Evolutionary conservation across 2,888 invertebrate genomes (phyloP), one percentile per base, ranked within the genome.

Genomic region (Neuroscelio doddi): DNA sequence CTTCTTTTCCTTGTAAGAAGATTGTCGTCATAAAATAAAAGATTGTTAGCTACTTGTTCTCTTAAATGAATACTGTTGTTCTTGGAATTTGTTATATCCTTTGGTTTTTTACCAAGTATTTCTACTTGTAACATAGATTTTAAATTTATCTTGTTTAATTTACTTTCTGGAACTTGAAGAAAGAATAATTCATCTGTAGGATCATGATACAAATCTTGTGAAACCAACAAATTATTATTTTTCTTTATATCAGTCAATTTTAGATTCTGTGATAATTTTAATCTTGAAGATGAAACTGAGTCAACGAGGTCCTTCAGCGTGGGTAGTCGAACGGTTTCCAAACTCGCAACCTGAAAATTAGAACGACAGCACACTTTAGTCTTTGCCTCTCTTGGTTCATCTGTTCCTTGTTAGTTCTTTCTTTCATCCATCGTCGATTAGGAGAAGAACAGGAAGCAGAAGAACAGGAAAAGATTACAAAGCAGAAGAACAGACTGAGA

Each of bases 271-370:
- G 5, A 3, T 21, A 5, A 5, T 21, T 3, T 21, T 21, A 21
- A 21, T 5, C 2, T 2, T 21, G 5, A 21, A 21, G 21, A 5
- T 21, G 21, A n/a, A n/a, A n/a, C n/a, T n/a, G n/a, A n/a, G n/a
- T n/a, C n/a, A n/a, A n/a, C n/a, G 55, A 81, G 69, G 55, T 82
- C 79, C 80, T 77, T 82, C 61, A 82, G 75, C 46, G 80, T 82
- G 51, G 82, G 80, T 65, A 82, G 73, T 50, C 70, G 69, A 56
- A 65, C 57, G 21, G 65, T 52, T 71, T 76, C 74, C 73, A 69
- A 65, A 67, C 55, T 69, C 70, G 72, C 70, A 59, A 83, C 81
- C 83, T 83, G 82, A 79, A 83, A 83, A 83, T 80, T 74, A 81
- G 74, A 81, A 82, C 55, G 76, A 71, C 53, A 57, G 46, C 24